Evolutionary conservation across 2,113 vertebrate genomes (phyloP).

Genomic region (Phalacrocorax carbo): DNA sequence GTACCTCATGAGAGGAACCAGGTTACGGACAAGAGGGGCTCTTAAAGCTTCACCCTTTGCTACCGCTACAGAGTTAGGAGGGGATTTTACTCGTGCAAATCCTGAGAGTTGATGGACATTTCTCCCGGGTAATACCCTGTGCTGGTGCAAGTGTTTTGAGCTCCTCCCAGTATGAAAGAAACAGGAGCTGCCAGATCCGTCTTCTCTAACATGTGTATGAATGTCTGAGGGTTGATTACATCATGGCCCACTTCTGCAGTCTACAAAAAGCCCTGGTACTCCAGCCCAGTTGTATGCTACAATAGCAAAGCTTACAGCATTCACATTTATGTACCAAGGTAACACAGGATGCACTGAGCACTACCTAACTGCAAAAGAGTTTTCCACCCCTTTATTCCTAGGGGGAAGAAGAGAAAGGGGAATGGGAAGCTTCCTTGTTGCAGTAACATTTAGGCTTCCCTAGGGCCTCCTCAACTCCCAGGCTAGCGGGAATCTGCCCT

Average conservation of each 20-base stretch:
- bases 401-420: neutral
- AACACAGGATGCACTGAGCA: neutral
- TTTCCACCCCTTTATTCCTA: neutral
- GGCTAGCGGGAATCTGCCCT: neutral
- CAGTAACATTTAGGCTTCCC: fast-evolving
- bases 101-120: neutral
- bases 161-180: neutral
- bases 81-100: neutral
- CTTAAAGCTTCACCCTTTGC: neutral
- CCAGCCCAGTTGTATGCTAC: neutral
- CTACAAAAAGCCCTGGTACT: neutral
- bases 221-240: neutral
- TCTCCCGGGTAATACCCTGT: neutral
- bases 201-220: fast-evolving
- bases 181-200: neutral
- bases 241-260: no score
- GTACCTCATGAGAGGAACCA: neutral
- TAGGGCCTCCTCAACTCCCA: neutral
- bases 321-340: neutral
- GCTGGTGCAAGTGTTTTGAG: neutral
- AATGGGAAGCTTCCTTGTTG: neutral
- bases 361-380: neutral
- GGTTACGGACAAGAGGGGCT: neutral
- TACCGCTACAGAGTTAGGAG: no score
- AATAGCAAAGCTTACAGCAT: neutral